A percentile compares a stretch with the other conserved stretches of the same genome.
Conservation (phyloP, 2,113 vertebrate genomes). For the Rhinoptilus africanus region DNA sequence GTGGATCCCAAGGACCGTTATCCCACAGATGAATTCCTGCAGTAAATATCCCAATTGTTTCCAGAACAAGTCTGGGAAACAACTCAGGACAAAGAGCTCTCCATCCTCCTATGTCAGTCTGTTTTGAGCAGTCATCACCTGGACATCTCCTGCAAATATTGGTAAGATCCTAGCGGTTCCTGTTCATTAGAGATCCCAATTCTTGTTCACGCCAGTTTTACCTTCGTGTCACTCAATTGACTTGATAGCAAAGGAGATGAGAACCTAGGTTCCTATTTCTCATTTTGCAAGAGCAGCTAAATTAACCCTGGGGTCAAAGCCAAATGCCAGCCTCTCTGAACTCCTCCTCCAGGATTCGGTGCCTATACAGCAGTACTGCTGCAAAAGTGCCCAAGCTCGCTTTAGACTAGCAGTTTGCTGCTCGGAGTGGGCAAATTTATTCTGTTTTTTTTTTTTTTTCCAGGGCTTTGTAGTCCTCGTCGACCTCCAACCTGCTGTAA, state of each 20-base stretch:
- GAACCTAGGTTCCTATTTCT: constrained; percentile 26
- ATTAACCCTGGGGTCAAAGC: constrained; percentile 52
- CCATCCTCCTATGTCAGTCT: background rate
- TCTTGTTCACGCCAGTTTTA: background rate
- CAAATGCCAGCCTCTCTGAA: constrained; percentile 23
- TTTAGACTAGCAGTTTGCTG: background rate
- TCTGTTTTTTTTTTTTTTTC: background rate
- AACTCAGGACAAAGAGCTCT: background rate
- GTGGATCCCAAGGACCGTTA: background rate
- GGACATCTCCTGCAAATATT: background rate
- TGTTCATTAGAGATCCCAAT: background rate
- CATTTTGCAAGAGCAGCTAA: constrained; percentile 38
- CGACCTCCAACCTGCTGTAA: background rate
- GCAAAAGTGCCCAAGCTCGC: background rate
- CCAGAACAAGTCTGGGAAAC: background rate
- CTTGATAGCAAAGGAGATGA: background rate
- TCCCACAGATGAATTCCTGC: background rate
- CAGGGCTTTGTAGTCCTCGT: background rate
- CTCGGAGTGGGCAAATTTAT: background rate
- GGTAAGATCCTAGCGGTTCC: background rate
- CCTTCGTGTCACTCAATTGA: background rate
- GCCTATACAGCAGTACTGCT: background rate
- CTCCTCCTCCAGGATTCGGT: background rate
- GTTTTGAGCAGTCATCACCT: background rate
- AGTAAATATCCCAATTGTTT: background rate